Evolutionary conservation across 1,140 invertebrate genomes (phyloP).

Genomic region (Drosophila miranda): DNA sequence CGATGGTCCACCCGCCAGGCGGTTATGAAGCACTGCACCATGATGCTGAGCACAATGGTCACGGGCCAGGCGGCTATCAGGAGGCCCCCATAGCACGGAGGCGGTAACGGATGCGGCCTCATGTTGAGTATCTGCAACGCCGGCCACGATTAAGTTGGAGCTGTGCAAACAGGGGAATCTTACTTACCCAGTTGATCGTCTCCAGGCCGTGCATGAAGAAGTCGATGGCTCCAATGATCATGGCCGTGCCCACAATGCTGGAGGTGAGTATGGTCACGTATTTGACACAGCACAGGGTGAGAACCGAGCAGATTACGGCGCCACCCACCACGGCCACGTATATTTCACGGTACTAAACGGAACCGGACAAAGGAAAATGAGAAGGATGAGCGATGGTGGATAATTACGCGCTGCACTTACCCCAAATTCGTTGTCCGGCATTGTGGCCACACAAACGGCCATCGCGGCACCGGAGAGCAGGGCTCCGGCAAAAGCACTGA

Average conservation of each 20-base stretch:
- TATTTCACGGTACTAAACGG: constrained; percentile 69
- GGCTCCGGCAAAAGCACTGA: constrained; percentile 79
- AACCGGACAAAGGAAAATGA: background rate
- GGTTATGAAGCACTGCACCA: constrained; percentile 82
- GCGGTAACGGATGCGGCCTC: constrained; percentile 76
- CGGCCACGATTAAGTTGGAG: background rate
- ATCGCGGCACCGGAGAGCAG: constrained; percentile 76
- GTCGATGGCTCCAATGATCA: constrained; percentile 79
- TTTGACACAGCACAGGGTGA: constrained; percentile 79
- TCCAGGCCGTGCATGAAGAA: constrained; percentile 80
- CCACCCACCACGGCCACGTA: constrained; percentile 78
- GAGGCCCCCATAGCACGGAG: constrained; percentile 79
- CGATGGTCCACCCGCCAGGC: constrained; percentile 81
- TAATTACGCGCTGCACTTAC: constrained; percentile 45
- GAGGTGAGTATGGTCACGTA: constrained; percentile 80
- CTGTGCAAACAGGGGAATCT: too few species aligned
- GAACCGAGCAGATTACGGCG: constrained; percentile 78
- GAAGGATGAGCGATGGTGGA: background rate
- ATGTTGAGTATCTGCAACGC: constrained; percentile 67
- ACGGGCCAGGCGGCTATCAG: constrained; percentile 78
- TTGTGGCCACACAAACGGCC: constrained; percentile 79
- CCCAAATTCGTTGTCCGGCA: constrained; percentile 82
- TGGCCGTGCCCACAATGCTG: constrained; percentile 80
- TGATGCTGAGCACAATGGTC: constrained; percentile 76
- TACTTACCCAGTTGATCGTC: constrained; percentile 75